A percentile compares a stretch with the other conserved stretches of the same genome.
Evolutionary conservation across 1,140 invertebrate species (phyloP).

Genomic region (Phymorhynchus buccinoides): DNA sequence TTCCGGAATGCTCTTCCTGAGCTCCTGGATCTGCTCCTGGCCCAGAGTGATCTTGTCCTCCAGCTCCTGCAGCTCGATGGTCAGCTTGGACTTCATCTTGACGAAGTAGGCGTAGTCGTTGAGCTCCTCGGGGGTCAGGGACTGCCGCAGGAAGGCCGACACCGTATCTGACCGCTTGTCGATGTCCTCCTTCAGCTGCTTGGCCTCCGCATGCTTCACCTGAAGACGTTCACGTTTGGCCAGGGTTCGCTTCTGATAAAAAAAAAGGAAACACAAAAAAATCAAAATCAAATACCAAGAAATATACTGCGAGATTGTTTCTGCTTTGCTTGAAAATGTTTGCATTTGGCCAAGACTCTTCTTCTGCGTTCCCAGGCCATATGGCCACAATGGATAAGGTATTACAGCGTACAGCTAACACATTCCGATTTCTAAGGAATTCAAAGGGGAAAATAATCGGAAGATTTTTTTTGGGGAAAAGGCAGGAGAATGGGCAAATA

Average conservation of each 20-base stretch:
- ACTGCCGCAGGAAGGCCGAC: constrained; percentile 82
- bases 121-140: constrained; percentile 83
- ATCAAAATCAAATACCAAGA: not conserved
- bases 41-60: constrained; percentile 90
- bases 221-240: constrained; percentile 85
- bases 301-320: not conserved
- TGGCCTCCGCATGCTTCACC: constrained; percentile 88
- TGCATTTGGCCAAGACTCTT: no score
- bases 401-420: no score
- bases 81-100: constrained; percentile 92
- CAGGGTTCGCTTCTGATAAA: constrained; percentile 81
- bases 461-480: no score
- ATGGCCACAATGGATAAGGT: no score
- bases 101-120: constrained; percentile 91
- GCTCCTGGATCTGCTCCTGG: constrained; percentile 83
- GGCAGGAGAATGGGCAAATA: no score
- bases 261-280: not conserved
- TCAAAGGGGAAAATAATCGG: no score
- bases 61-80: constrained; percentile 88
- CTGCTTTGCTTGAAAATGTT: no score
- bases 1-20: constrained; percentile 67
- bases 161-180: constrained; percentile 86
- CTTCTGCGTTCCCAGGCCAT: no score
- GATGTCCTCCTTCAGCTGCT: constrained; percentile 86
- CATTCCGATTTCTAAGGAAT: no score